These are phyloP conservation scores for Hylaeus volcanicus DNA, from an alignment of 1,140 invertebrate species.

Conservation along the genomic window DNA sequence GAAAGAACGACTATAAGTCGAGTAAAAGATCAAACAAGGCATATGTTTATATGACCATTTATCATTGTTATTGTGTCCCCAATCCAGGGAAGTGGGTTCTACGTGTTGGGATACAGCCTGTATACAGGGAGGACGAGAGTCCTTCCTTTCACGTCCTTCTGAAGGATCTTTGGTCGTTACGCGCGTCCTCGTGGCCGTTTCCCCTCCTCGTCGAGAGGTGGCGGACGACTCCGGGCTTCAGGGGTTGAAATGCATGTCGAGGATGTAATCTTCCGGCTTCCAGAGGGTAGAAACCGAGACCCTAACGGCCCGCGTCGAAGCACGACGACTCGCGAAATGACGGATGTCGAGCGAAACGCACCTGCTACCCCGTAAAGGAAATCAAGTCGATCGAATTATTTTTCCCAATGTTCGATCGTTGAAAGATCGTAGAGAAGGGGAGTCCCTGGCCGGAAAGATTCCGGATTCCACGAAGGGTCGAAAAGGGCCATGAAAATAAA, in stretches of 20 bases:
- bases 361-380: slow-evolving; percentile 38
- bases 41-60: too few species aligned
- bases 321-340: slow-evolving; percentile 40
- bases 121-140: slow-evolving; percentile 16
- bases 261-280: slow-evolving; percentile 37
- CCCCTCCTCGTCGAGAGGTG: not conserved
- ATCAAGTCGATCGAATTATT: slow-evolving; percentile 42
- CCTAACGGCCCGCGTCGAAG: slow-evolving; percentile 17
- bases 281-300: slow-evolving; percentile 27
- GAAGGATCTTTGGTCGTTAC: slow-evolving; percentile 33
- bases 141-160: not conserved
- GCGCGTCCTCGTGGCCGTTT: slow-evolving; percentile 23
- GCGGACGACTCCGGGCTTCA: not conserved
- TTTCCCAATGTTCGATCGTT: slow-evolving; percentile 26
- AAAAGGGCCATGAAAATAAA: not conserved
- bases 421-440: not conserved
- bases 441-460: slow-evolving; percentile 2
- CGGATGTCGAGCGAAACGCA: slow-evolving; percentile 33
- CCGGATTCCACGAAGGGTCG: slow-evolving; percentile 1
- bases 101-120: slow-evolving; percentile 14
- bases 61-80: too few species aligned
- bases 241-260: slow-evolving; percentile 20
- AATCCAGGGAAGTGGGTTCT: too few species aligned
- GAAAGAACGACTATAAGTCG: too few species aligned
- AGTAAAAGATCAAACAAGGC: too few species aligned